Evolutionary conservation across 1,140 invertebrate genomes (phyloP), one percentile per base, ranked within the genome.

Genomic region (Palaemon carinicauda): DNA sequence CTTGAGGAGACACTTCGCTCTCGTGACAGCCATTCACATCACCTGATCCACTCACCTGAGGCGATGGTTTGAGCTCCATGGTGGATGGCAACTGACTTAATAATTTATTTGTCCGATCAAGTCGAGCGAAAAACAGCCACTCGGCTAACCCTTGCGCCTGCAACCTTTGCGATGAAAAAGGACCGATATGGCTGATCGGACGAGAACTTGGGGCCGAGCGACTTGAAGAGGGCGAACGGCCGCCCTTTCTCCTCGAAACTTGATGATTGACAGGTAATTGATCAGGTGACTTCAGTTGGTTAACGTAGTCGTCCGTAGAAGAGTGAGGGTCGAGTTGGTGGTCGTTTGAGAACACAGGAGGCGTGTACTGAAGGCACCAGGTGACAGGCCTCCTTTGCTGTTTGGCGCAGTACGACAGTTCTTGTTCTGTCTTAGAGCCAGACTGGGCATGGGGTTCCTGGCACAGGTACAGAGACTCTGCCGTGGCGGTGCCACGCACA

Each of bases 61-160:
- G 52, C 12, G 75, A 24, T n/a, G 78, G 52, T 15, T 85, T 60
- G 60, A 88, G 87, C 69, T 85, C 56, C 87, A 88, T 88, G 53
- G 75, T 84, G 14, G 82, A 65, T 17, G 81, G 75, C 19, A 88
- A 50, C 24, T 88, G 75, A 56, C 87, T 88, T 53, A 84, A 53
- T 3, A 60, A 69, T 56, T 85, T 83, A 27, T 75, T 85, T 27
- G 82, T 84, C 15, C 78, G 87, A 53, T 88, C 87, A 74, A 88
- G 87, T 17, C 87, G 87, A 17, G 87, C 87, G 60, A 85, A 84
- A 41, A 88, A 84, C 3, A 88, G 82, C 87, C 87, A 88, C 87
- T 88, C 87, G n/a, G 78, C 87, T 17, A 88, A 54, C n/a, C 87
- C 87, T 33, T 88, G 81, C 21, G 87, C 87, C 51, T 85, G 82